These are phyloP conservation scores for Reinhardtius hippoglossoides DNA, from an alignment of 2,113 vertebrate genomes.

Conservation along the genomic window DNA sequence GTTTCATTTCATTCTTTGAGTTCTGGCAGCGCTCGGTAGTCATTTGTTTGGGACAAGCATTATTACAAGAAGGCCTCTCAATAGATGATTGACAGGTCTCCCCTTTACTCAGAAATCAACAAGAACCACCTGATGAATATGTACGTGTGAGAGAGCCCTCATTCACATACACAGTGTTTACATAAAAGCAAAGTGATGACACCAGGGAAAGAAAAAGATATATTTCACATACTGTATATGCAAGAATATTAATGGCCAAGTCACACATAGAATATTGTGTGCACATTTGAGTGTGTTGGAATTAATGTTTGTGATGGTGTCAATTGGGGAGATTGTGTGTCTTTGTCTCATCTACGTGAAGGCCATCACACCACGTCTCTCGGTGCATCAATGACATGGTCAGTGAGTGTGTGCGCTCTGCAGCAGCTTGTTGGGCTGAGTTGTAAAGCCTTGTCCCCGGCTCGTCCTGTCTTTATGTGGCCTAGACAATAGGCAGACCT, in stretches of 20 bases:
- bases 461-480: slow-evolving; percentile 83
- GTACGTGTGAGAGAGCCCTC: background rate
- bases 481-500: slow-evolving; percentile 90
- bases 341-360: slow-evolving; percentile 64
- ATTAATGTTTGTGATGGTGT: background rate
- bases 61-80: slow-evolving; percentile 29
- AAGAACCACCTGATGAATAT: slow-evolving; percentile 13
- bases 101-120: slow-evolving; percentile 27
- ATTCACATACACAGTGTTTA: background rate
- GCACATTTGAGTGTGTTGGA: too few species aligned
- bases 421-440: slow-evolving; percentile 78
- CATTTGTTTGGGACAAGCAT: slow-evolving; percentile 3
- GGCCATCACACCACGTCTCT: slow-evolving; percentile 78
- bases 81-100: slow-evolving; percentile 32
- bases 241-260: too few species aligned
- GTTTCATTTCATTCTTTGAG: slow-evolving; percentile 1
- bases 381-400: slow-evolving; percentile 83
- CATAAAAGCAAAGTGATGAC: too few species aligned
- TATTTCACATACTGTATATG: too few species aligned
- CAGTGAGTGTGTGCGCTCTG: slow-evolving; percentile 66
- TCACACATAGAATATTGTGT: too few species aligned
- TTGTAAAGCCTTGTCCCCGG: slow-evolving; percentile 81
- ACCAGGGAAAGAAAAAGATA: too few species aligned
- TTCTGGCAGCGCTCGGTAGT: background rate
- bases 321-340: background rate